Evolutionary conservation across 1,140 invertebrate species (phyloP).

Genomic region (Zaprionus gabonicus): DNA sequence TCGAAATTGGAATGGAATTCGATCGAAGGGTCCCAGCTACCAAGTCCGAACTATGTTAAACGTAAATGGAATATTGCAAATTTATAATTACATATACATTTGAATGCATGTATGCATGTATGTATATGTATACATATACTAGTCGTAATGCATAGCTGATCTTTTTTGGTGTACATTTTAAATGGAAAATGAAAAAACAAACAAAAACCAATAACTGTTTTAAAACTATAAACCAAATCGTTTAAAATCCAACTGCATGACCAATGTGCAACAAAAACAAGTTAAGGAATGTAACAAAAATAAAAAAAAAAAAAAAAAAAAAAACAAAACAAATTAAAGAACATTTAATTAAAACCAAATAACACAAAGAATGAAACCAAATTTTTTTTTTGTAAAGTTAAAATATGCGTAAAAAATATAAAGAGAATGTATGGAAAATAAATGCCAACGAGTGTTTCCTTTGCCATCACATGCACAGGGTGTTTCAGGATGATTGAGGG

Average conservation of each 20-base stretch:
- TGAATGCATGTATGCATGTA: constrained; percentile 12
- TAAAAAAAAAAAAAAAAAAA: not conserved
- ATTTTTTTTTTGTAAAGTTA: constrained; percentile 76
- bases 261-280: constrained; percentile 34
- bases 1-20: not conserved
- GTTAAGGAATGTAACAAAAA: constrained; percentile 10
- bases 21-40: not conserved
- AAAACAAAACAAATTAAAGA: constrained; percentile 13
- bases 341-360: constrained; percentile 56
- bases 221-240: constrained; percentile 48
- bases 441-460: constrained; percentile 13
- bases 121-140: constrained; percentile 42
- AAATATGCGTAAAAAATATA: constrained; percentile 74
- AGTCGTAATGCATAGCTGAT: constrained; percentile 70
- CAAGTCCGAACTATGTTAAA: constrained; percentile 18
- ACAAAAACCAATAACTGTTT: constrained; percentile 46
- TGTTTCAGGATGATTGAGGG: not conserved
- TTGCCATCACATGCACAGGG: not conserved
- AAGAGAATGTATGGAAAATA: constrained; percentile 46
- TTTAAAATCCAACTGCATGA: constrained; percentile 66
- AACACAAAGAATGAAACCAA: constrained; percentile 31
- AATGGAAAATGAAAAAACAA: constrained; percentile 38
- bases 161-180: constrained; percentile 78
- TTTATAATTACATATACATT: constrained; percentile 50
- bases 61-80: constrained; percentile 37